Base-by-base conservation (phyloP, 2,888 invertebrate species). In the Volucella inanis region DNA sequence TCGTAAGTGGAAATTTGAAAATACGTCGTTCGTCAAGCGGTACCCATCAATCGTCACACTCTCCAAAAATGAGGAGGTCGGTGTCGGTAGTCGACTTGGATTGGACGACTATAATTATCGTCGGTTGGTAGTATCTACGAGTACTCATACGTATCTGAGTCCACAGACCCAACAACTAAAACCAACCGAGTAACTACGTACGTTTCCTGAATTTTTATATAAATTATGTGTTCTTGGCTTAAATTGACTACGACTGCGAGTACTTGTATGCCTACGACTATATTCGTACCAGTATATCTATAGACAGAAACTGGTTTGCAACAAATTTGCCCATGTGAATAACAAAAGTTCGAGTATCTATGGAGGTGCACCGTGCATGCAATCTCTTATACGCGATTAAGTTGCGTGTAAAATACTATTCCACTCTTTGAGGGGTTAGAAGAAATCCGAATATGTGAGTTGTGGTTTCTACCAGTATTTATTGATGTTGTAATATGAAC, bases 171-270 rank as follows among this genome's bases (percentile, higher is more conserved):
- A 22, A 22, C 22, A 22, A 3, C 22, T 22, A 4, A 31, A 49
- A 55, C 70, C 71, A 64, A 77, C 59, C 77, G 61, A 82, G 59
- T 67, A 52, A 39, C 72, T 83, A 22, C 6, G 6, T 31, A 83
- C 83, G 83, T 83, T 83, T 83, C 79, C 83, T 79, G 83, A 74
- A 83, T 78, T 47, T 72, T 67, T 72, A 78, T 78, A 49, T 39
- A 62, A 67, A 83, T 54, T 65, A 15, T 71, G 54, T 84, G 80
- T 80, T 80, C 80, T 84, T 84, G 84, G 80, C 80, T 76, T 54
- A 75, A 75, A 80, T 75, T 65, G 75, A 64, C 59, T 65, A 47
- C 49, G 45, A 41, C 59, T 49, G 54, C 68, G 78, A 59, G 59
- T 68, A 39, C 55, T n/a, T n/a, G n/a, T n/a, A n/a, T 39, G 22